Evolutionary conservation across 64 coral and sea anemone genomes (phyloP).

Genomic region (Actinia tenebrosa): DNA sequence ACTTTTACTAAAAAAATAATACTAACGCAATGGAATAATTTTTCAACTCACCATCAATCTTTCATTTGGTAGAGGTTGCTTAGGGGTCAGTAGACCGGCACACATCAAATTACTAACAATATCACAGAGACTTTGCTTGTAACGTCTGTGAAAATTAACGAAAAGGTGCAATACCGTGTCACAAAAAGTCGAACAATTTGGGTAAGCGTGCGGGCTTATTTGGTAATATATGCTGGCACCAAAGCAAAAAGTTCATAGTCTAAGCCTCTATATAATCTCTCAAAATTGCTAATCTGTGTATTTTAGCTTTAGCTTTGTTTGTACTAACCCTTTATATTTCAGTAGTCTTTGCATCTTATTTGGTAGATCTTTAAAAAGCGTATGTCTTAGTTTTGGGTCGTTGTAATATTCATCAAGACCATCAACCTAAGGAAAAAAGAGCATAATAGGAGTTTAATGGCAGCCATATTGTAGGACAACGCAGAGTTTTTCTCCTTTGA

Average conservation of each 20-base stretch:
- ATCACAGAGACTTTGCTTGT: neutral
- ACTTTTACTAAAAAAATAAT: neutral
- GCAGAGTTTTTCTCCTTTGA: neutral
- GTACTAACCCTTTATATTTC: neutral
- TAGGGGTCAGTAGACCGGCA: neutral
- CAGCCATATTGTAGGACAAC: too few species aligned
- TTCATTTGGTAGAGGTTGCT: constrained; percentile 1
- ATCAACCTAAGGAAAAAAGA: neutral
- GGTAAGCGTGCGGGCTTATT: too few species aligned
- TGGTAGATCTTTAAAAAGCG: constrained; percentile 9
- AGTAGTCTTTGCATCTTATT: neutral
- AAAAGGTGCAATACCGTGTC: neutral
- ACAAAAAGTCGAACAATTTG: too few species aligned
- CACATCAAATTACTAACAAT: constrained; percentile 12
- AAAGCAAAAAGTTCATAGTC: too few species aligned
- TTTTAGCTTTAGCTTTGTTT: neutral
- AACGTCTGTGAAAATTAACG: neutral
- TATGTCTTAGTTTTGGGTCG: neutral
- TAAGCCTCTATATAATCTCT: too few species aligned
- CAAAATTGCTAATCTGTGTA: too few species aligned
- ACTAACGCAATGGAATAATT: neutral
- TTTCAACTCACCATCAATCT: neutral
- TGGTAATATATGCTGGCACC: too few species aligned
- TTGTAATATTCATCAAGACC: constrained; percentile 23
- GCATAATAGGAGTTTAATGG: too few species aligned